phyloP scores from a whole-genome alignment of 2,888 invertebrate species.

The Aphidius colemani region DNA sequence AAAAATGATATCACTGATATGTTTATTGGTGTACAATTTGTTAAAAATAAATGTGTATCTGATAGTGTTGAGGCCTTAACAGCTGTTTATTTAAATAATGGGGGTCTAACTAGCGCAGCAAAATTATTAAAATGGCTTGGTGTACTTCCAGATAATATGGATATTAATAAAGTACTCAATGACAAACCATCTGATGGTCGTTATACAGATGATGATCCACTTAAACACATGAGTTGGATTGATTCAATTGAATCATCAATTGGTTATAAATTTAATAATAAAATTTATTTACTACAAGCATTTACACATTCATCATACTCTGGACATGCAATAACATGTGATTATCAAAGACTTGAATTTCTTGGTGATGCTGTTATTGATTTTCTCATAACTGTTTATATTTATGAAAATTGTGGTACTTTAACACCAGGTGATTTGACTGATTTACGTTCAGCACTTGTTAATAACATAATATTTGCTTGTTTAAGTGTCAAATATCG shows the following conservation, averaged over 20 bases:
- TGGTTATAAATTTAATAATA: slow-evolving; percentile 80
- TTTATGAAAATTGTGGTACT: slow-evolving; percentile 75
- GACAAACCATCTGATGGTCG: slow-evolving; percentile 33
- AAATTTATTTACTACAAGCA: slow-evolving; percentile 80
- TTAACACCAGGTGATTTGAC: slow-evolving; percentile 87
- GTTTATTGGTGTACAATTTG: slow-evolving; percentile 61
- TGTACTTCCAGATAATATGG: slow-evolving; percentile 63
- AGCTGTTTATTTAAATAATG: slow-evolving; percentile 72
- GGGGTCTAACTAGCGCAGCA: slow-evolving; percentile 64
- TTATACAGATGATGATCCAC: slow-evolving; percentile 31
- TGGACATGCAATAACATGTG: slow-evolving; percentile 79
- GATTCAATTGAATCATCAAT: slow-evolving; percentile 67
- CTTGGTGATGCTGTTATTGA: slow-evolving; percentile 89
- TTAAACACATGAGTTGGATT: slow-evolving; percentile 58
- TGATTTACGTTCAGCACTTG: slow-evolving; percentile 91
- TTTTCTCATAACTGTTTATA: slow-evolving; percentile 84
- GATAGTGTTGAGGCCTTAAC: slow-evolving; percentile 87
- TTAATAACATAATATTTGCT: slow-evolving; percentile 95
- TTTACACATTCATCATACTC: slow-evolving; percentile 91
- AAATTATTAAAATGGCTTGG: slow-evolving; percentile 70
- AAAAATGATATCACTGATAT: slow-evolving; percentile 62
- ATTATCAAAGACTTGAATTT: slow-evolving; percentile 91
- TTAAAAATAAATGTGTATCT: slow-evolving; percentile 74
- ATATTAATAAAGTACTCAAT: slow-evolving; percentile 51
- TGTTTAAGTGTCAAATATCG: slow-evolving; percentile 83